Conservation (phyloP, 2,888 invertebrate genomes). For the Labia minor region DNA sequence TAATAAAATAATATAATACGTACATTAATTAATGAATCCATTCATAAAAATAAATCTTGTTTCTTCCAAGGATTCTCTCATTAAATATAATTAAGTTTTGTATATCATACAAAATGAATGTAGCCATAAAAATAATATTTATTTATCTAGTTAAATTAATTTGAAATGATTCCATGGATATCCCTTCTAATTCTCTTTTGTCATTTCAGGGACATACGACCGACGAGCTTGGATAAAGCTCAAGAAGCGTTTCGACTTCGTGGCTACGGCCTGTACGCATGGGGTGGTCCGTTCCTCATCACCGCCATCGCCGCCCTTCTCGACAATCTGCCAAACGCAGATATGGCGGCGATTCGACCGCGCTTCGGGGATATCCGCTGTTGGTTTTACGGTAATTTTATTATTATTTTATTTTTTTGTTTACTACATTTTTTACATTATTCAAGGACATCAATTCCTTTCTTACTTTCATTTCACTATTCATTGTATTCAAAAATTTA, state of each 20-base stretch:
- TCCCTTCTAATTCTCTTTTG: too few relatives aligned
- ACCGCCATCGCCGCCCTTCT: slow-evolving; percentile 62
- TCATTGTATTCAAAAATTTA: slow-evolving; percentile 21
- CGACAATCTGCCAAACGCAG: slow-evolving; percentile 51
- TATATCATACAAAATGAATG: too few relatives aligned
- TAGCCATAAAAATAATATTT: too few relatives aligned
- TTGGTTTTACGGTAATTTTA: slow-evolving; percentile 66
- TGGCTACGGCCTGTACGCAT: slow-evolving; percentile 72
- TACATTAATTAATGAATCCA: too few relatives aligned
- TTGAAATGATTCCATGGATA: too few relatives aligned
- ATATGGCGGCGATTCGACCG: slow-evolving; percentile 54
- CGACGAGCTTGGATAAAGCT: slow-evolving; percentile 72
- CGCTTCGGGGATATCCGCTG: slow-evolving; percentile 67
- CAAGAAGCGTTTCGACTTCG: slow-evolving; percentile 71
- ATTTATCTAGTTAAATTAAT: too few relatives aligned
- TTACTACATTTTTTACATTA: too few relatives aligned
- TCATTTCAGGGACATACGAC: slow-evolving; percentile 63
- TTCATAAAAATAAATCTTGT: too few relatives aligned
- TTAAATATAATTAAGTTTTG: too few relatives aligned
- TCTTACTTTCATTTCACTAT: slow-evolving; percentile 16
- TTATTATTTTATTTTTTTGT: slow-evolving; percentile 16
- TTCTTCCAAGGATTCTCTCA: too few relatives aligned
- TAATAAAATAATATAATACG: too few relatives aligned
- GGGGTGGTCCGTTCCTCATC: slow-evolving; percentile 71
- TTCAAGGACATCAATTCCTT: background rate